A percentile compares a stretch with the other conserved stretches of the same genome.
Conservation (phyloP, 2,797 vertebrate species). For the Ctenopoma kingsleyae region DNA sequence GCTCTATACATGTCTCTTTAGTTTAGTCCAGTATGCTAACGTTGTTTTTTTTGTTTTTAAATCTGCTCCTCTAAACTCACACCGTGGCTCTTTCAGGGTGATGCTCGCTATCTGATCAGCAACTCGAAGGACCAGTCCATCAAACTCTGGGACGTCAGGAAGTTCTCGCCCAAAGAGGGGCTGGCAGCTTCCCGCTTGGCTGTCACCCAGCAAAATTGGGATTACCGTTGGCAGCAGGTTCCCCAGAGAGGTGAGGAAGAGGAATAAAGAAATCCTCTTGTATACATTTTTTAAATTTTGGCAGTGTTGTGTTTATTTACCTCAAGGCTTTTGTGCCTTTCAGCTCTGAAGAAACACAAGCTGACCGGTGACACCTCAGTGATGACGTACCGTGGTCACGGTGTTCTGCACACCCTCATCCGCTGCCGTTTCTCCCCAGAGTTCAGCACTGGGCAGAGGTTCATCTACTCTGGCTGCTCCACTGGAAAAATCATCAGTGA, state of each 20-base stretch:
- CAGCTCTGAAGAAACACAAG: conserved; percentile 90
- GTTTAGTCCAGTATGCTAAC: not conserved
- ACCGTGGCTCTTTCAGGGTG: conserved; percentile 81
- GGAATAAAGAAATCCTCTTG: not conserved
- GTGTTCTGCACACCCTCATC: conserved; percentile 93
- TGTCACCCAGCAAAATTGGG: conserved; percentile 95
- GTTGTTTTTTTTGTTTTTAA: not conserved
- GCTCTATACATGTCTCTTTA: too few relatives aligned
- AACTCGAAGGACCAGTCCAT: conserved; percentile 97
- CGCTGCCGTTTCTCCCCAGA: conserved; percentile 92
- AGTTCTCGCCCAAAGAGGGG: conserved; percentile 91
- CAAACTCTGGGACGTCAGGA: conserved; percentile 94
- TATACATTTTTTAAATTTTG: not conserved
- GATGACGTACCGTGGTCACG: conserved; percentile 95
- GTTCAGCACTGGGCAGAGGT: conserved; percentile 91
- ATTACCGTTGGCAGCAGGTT: conserved; percentile 96
- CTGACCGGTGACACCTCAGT: conserved; percentile 92
- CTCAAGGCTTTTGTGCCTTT: not conserved
- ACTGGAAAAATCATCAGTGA: conserved; percentile 92
- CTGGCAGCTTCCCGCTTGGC: conserved; percentile 91
- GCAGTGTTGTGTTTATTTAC: not conserved
- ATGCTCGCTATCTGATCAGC: conserved; percentile 93
- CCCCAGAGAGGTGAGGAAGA: conserved; percentile 89
- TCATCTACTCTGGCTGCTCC: conserved; percentile 93
- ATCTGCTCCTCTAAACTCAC: not conserved